Conservation (phyloP, 2,113 vertebrate genomes). For the Brachyistius frenatus region DNA sequence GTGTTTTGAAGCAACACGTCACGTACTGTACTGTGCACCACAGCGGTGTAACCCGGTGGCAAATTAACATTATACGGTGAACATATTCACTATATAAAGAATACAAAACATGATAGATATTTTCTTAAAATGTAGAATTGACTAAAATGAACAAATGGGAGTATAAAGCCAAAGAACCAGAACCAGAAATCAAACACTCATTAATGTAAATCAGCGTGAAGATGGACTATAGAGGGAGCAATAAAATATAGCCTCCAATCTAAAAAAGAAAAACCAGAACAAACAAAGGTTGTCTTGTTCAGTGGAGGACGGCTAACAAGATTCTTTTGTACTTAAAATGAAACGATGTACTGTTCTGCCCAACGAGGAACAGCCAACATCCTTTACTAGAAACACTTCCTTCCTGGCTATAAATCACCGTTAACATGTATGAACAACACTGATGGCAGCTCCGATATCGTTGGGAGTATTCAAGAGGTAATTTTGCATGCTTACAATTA, state of each 20-base stretch:
- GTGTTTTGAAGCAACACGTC: background rate
- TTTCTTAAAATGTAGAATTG: too few relatives aligned
- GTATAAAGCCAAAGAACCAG: too few relatives aligned
- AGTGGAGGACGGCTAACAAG: slow-evolving; percentile 14
- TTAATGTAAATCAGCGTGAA: too few relatives aligned
- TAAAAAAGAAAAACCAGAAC: background rate
- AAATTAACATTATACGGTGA: too few relatives aligned
- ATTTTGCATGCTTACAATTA: slow-evolving; percentile 53
- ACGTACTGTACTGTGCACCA: background rate
- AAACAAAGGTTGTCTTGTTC: slow-evolving; percentile 25
- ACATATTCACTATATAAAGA: background rate
- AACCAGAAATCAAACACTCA: too few relatives aligned
- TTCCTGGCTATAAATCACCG: slow-evolving; percentile 52
- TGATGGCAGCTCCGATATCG: slow-evolving; percentile 50
- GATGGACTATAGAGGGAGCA: too few relatives aligned
- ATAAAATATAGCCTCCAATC: slow-evolving; percentile 7
- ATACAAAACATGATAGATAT: background rate
- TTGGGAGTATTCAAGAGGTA: slow-evolving; percentile 29
- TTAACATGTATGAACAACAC: slow-evolving; percentile 31
- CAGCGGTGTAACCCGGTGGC: background rate
- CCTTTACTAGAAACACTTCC: slow-evolving; percentile 42
- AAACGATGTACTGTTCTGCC: slow-evolving; percentile 13
- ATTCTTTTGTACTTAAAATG: background rate
- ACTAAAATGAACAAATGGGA: too few relatives aligned
- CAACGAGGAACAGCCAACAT: slow-evolving; percentile 10